Evolutionary conservation across 2,797 vertebrate genomes (phyloP), one percentile per base, ranked within the genome.

Genomic region (Novumbra hubbsi): DNA sequence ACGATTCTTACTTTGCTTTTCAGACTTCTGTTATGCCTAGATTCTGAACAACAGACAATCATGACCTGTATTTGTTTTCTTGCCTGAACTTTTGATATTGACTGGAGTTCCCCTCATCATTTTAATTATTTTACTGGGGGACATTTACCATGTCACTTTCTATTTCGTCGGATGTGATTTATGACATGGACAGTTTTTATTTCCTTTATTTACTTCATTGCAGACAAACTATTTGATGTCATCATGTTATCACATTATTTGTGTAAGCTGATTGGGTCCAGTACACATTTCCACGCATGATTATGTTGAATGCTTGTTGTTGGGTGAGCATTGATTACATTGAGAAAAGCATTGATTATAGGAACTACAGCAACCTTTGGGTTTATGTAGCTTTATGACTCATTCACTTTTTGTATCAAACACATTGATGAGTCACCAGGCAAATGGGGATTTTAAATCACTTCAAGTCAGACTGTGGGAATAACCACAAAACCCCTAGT

Each of bases 361-460:
- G 1, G 28, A n/a, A 27, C 2, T 50, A 50, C 17, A 70, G 30
- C 19, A 2, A 11, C 1, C 11, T 32, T 70, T 5, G 1, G n/a
- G 28, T 19, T 7, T 55, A 50, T 50, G 55, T 70, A 15, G 38
- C 32, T 9, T 41, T 52, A 57, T 67, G 38, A 49, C 67, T n/a
- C 48, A 16, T 19, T 24, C 41, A 38, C 27, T 41, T n/a, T 67
- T 15, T 28, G 21, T 48, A 63, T 63, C 60, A 12, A 28, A 45
- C 52, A 30, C 15, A 27, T 5, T 8, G 49, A 67, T 55, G 12
- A 28, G 12, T 52, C 19, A 24, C 21, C 2, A 65, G 28, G 5
- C 60, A 28, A 30, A 28, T 32, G 32, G 67, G 72, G 60, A 70
- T 32, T 52, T 71, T 49, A 15, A 62, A 12, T 12, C 65, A 57